These are phyloP conservation scores for Aleiodes alternator DNA, from an alignment of 2,888 invertebrate genomes.

Conservation along the genomic window DNA sequence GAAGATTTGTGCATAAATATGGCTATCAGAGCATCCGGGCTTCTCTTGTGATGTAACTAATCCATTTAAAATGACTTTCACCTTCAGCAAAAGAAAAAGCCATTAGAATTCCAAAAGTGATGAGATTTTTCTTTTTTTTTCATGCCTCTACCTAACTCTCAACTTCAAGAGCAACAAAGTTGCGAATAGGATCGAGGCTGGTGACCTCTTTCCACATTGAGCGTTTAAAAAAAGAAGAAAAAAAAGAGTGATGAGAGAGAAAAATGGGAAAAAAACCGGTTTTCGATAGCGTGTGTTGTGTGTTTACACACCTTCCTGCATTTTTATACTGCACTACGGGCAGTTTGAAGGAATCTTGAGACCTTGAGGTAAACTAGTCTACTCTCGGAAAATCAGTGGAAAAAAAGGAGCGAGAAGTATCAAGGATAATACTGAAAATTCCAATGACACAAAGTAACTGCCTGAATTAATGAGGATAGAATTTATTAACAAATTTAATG, in stretches of 20 bases:
- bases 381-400: conserved; percentile 23
- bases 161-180: neutral
- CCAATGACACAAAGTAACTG: conserved; percentile 21
- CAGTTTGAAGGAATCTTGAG: conserved; percentile 26
- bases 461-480: neutral
- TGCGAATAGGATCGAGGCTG: conserved; percentile 32
- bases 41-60: neutral
- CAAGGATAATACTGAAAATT: neutral
- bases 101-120: neutral
- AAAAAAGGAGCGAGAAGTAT: neutral
- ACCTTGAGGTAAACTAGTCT: conserved; percentile 29
- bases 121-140: neutral
- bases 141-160: neutral
- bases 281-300: conserved; percentile 24
- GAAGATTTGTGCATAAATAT: no score
- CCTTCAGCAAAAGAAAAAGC: no score
- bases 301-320: conserved; percentile 21
- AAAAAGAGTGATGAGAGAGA: neutral
- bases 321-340: conserved; percentile 1
- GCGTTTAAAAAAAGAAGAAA: conserved; percentile 2
- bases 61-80: no score
- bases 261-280: conserved; percentile 31
- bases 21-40: neutral
- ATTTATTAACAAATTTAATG: conserved; percentile 5
- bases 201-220: conserved; percentile 29